A percentile compares a stretch with the other conserved stretches of the same genome.
Evolutionary conservation across 1,140 invertebrate genomes (phyloP).

Genomic region (Pristionchus pacificus): DNA sequence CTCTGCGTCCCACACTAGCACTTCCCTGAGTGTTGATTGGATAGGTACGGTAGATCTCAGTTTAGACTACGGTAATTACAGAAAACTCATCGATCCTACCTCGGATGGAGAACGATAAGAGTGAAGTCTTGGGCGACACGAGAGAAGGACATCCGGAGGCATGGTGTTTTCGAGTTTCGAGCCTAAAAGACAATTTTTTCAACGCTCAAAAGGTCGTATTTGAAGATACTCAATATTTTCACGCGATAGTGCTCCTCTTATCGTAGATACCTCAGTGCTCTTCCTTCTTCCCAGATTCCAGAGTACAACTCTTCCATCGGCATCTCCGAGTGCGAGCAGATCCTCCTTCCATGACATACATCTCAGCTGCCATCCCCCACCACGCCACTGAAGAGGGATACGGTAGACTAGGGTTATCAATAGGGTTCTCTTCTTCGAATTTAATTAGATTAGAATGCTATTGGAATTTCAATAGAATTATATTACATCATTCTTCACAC

Average conservation of each 20-base stretch:
- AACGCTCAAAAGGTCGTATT: neutral
- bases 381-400: too few relatives aligned
- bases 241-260: too few relatives aligned
- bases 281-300: constrained; percentile 48
- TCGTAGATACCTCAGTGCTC: constrained; percentile 39
- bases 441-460: too few relatives aligned
- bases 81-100: neutral
- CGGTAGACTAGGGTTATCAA: too few relatives aligned
- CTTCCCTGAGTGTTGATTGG: constrained; percentile 22
- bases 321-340: constrained; percentile 53
- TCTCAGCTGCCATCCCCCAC: constrained; percentile 39
- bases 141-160: constrained; percentile 43
- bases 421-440: too few relatives aligned
- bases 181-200: too few relatives aligned
- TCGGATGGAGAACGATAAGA: constrained; percentile 41
- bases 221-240: neutral
- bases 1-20: constrained; percentile 51
- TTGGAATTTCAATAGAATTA: too few relatives aligned
- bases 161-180: neutral
- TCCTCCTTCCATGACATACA: constrained; percentile 57
- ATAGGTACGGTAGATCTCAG: neutral
- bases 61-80: neutral
- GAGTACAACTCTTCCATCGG: constrained; percentile 44
- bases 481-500: constrained; percentile 36
- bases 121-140: constrained; percentile 49